These are phyloP conservation scores for Triops longicaudatus DNA, from an alignment of 1,140 invertebrate genomes.

Conservation along the genomic window DNA sequence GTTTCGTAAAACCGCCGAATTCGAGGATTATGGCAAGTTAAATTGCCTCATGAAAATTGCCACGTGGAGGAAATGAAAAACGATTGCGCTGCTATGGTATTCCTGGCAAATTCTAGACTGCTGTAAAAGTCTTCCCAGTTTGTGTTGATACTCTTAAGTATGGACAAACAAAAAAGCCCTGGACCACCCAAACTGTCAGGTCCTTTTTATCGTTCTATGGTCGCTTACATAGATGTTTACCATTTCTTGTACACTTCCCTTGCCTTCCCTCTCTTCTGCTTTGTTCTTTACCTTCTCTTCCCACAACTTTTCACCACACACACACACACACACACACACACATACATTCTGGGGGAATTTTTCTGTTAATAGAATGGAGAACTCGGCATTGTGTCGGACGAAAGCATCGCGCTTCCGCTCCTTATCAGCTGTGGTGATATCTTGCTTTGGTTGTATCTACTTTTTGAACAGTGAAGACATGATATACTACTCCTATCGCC, in stretches of 20 bases:
- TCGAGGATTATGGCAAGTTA: too few relatives aligned
- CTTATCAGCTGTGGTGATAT: not conserved
- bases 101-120: too few relatives aligned
- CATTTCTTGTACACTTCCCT: not conserved
- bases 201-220: not conserved
- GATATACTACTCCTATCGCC: not conserved
- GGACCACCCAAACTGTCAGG: not conserved
- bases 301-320: not conserved
- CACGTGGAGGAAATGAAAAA: too few relatives aligned
- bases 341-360: too few relatives aligned
- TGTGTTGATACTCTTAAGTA: not conserved
- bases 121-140: too few relatives aligned
- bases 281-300: not conserved
- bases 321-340: too few relatives aligned
- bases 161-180: not conserved
- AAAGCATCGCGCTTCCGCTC: not conserved
- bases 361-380: too few relatives aligned
- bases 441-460: not conserved
- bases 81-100: too few relatives aligned
- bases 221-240: conserved; percentile 2
- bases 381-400: not conserved
- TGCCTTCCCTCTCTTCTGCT: not conserved
- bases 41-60: too few relatives aligned
- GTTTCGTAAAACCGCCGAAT: too few relatives aligned
- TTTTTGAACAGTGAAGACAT: not conserved